Evolutionary conservation across 1,140 invertebrate genomes (phyloP), one percentile per base, ranked within the genome.

Genomic region (Heliconius himera): DNA sequence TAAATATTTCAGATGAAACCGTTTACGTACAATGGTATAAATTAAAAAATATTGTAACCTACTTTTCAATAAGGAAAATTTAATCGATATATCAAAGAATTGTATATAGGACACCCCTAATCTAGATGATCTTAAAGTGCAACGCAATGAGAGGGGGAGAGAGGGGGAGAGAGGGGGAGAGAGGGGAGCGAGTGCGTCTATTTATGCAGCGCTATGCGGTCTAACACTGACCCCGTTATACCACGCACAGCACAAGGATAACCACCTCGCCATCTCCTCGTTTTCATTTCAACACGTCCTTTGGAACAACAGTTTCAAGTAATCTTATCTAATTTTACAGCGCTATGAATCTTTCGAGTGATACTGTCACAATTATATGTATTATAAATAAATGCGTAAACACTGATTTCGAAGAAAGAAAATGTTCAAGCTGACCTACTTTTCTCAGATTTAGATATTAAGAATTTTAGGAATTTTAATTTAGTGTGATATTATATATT

Each of bases 141-240:
- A 85, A 60, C 81, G 81, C 75, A 78, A 75, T 76, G 84, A 66
- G 36, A 76, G 74, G 81, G 76, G 75, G 56, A 22, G 60, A 56
- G 70, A 22, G 36, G 71, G 36, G 79, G n/a, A n/a, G 84, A 66
- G 36, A 76, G 74, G 81, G 76, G 75, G 56, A 22, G 60, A 56
- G 70, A 22, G 36, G 71, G 36, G 79, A 22, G 78, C 82, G 74
- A 79, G 75, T 77, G 80, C 76, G 73, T 88, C 92, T 93, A 93
- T 93, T 92, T 93, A 89, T 91, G 90, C 90, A 90, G 85, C 86
- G 88, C 88, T 92, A 92, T 92, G 90, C 88, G 92, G 88, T 90
- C 92, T 94, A 94, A 93, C 92, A 94, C 92, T 94, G 92, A 92
- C 92, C 92, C 86, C 87, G 90, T 92, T 93, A 92, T 89, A 80